Percentiles rank a stretch among this genome's conserved stretches.
phyloP scores from a whole-genome alignment of 2,113 vertebrate genomes.

The Machaerirhynchus nigripectus region DNA sequence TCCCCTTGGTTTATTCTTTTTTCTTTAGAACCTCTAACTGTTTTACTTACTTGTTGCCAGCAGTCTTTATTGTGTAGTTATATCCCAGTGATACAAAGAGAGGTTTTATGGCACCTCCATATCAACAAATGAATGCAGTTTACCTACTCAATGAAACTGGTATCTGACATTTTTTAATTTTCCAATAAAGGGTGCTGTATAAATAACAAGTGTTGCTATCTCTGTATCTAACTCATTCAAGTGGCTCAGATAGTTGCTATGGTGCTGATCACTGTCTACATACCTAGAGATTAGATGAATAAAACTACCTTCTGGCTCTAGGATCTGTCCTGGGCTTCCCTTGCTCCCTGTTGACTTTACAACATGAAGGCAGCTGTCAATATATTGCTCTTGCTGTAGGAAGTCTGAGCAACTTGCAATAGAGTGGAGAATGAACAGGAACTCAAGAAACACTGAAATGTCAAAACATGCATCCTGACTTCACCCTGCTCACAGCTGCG shows the following conservation, averaged over 20 bases:
- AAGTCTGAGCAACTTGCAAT: neutral
- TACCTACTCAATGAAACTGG: neutral
- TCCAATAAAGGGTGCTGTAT: slow-evolving; percentile 44
- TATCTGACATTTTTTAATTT: slow-evolving; percentile 22
- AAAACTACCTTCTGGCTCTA: neutral
- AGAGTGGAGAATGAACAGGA: neutral
- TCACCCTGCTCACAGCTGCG: neutral
- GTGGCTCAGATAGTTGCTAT: slow-evolving; percentile 24
- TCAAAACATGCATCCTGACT: neutral
- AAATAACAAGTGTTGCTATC: slow-evolving; percentile 18
- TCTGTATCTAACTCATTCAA: neutral
- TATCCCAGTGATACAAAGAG: neutral
- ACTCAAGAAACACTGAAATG: neutral
- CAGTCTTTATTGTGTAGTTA: neutral
- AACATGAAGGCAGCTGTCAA: neutral
- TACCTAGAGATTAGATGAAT: slow-evolving; percentile 5
- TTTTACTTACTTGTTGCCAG: neutral
- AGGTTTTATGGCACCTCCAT: neutral
- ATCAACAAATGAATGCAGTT: slow-evolving; percentile 30
- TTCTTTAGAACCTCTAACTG: slow-evolving; percentile 7
- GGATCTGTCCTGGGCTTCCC: neutral
- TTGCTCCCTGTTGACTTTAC: neutral
- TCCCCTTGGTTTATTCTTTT: slow-evolving; percentile 4
- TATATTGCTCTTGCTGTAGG: neutral
- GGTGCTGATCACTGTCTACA: neutral